These are phyloP conservation scores for Polyommatus icarus DNA, from an alignment of 2,888 invertebrate species.

Conservation along the genomic window DNA sequence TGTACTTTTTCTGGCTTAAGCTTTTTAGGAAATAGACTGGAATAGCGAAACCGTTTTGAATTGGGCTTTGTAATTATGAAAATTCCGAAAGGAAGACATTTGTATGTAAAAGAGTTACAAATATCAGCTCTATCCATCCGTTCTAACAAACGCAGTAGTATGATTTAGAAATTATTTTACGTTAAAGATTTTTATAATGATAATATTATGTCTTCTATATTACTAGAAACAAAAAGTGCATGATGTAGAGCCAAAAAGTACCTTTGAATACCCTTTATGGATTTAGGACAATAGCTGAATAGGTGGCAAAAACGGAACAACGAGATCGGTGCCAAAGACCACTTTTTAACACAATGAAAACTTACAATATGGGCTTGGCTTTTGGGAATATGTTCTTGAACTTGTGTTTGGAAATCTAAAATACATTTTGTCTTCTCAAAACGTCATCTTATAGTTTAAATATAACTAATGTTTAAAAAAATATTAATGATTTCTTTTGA, in stretches of 20 bases:
- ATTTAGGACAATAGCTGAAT: background rate
- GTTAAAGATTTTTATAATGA: too few species aligned
- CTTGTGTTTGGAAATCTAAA: background rate
- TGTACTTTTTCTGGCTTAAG: background rate
- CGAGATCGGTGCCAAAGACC: constrained; percentile 25
- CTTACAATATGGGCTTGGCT: background rate
- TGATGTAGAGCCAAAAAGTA: background rate
- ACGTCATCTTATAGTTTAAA: too few species aligned
- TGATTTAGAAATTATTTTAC: too few species aligned
- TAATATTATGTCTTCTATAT: too few species aligned
- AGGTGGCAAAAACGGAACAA: background rate
- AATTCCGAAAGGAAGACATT: too few species aligned
- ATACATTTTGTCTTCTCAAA: background rate
- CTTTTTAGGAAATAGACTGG: background rate
- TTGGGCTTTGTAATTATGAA: background rate
- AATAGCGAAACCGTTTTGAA: background rate
- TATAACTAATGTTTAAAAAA: too few species aligned
- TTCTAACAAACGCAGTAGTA: too few species aligned
- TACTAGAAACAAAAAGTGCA: too few species aligned
- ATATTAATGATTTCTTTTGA: too few species aligned
- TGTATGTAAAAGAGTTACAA: too few species aligned
- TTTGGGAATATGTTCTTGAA: background rate
- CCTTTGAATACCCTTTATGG: background rate
- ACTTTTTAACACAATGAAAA: constrained; percentile 22
- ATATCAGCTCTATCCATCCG: too few species aligned